Evolutionary conservation across 2,888 invertebrate species (phyloP).

Genomic region (Epinotia bilunana): DNA sequence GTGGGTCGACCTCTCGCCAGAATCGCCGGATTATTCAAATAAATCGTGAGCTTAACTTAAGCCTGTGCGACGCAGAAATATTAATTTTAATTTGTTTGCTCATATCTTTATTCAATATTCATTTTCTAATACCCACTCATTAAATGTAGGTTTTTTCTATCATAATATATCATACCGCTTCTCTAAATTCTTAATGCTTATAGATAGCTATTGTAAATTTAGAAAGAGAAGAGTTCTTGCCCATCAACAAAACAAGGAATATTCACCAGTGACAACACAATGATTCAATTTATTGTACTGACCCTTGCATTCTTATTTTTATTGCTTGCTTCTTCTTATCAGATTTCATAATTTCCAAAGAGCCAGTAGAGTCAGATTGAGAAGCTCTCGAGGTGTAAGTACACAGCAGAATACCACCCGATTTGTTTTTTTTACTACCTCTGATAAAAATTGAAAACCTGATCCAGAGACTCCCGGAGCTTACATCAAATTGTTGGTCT

Average conservation of each 20-base stretch:
- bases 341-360: not conserved
- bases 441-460: too few relatives aligned
- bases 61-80: conserved; percentile 32
- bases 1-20: conserved; percentile 40
- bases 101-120: conserved; percentile 31
- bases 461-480: too few relatives aligned
- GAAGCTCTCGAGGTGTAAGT: not conserved
- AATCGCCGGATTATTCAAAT: conserved; percentile 40
- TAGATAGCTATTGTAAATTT: not conserved
- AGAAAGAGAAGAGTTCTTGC: not conserved
- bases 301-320: not conserved
- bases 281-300: not conserved
- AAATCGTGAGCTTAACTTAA: conserved; percentile 34
- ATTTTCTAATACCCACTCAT: conserved; percentile 21
- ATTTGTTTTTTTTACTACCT: not conserved
- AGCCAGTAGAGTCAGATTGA: not conserved
- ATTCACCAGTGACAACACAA: not conserved
- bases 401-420: not conserved
- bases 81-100: conserved; percentile 36
- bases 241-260: not conserved
- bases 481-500: conserved; percentile 2
- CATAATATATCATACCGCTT: not conserved
- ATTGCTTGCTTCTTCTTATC: not conserved
- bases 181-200: not conserved
- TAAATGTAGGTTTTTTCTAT: conserved; percentile 2